Evolutionary conservation across 2,113 vertebrate species (phyloP), one percentile per base, ranked within the genome.

Genomic region (Brachypteracias leptosomus): DNA sequence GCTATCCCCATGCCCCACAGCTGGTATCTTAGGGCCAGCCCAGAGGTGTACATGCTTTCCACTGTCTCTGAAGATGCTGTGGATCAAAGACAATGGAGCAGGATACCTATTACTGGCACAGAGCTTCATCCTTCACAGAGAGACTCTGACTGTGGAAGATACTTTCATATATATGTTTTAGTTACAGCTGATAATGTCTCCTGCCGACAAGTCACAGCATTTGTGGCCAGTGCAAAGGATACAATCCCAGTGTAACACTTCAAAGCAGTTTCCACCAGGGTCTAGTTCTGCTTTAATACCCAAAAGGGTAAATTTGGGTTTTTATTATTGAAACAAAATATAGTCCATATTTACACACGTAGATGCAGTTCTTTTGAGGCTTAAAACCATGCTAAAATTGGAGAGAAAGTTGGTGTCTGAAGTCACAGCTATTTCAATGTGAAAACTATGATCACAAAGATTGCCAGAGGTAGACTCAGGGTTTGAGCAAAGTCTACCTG

Each of bases 121-220:
- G n/a, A 58, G 16, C 49, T 86, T 44, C 3, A 5, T 84, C 29
- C 54, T 73, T 42, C 40, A 47, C 20, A 59, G 44, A 19, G 26
- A 59, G 4, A 35, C 67, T 81, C 63, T 86, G 66, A 24, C 18
- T 78, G n/a, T 17, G 40, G 19, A 31, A 42, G 35, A 16, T 29
- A 28, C 6, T 67, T 78, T 20, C 31, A 59, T 24, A 21, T 24
- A 20, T 6, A 40, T 24, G 11, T 82, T 89, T 90, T 42, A 91
- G 20, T 90, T 67, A 46, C 24, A 67, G 16, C 31, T 52, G 33
- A 12, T 11, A 40, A 46, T 0, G 0, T n/a, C 12, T 58, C 63
- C 51, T 2, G 0, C 13, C 54, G 31, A 65, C 3, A 63, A 51
- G 25, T 19, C 25, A 55, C 13, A 35, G 14, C 3, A 0, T 22